A percentile compares a stretch with the other conserved stretches of the same genome.
Conservation (phyloP, 1,140 invertebrate genomes). For the Polyergus mexicanus region DNA sequence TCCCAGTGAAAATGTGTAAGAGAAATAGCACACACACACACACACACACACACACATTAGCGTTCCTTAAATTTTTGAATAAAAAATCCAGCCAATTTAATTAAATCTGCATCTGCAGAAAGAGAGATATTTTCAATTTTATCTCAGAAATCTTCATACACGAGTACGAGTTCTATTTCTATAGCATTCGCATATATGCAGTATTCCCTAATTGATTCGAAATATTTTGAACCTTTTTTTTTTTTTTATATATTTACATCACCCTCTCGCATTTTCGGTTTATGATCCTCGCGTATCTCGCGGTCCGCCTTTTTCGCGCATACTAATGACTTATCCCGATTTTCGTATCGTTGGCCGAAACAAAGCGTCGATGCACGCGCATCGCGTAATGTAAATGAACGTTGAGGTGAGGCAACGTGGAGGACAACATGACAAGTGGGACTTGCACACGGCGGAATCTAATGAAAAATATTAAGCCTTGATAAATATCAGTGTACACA, state of each 20-base stretch:
- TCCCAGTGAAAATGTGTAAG: not conserved
- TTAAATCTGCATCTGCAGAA: slow-evolving; percentile 14
- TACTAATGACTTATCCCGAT: slow-evolving; percentile 18
- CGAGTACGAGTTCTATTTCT: not conserved
- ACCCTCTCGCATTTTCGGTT: not conserved
- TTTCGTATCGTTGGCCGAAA: slow-evolving; percentile 16
- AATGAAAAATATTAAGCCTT: slow-evolving; percentile 74
- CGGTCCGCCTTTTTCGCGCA: not conserved
- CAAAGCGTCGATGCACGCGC: slow-evolving; percentile 17
- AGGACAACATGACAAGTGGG: slow-evolving; percentile 5
- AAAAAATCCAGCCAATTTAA: slow-evolving; percentile 25
- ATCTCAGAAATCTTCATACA: not conserved
- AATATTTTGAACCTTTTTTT: not conserved
- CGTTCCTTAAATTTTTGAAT: slow-evolving; percentile 33
- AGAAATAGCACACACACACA: not conserved
- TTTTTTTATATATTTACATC: not conserved
- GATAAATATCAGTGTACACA: slow-evolving; percentile 45
- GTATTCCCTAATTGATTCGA: not conserved
- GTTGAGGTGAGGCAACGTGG: slow-evolving; percentile 13
- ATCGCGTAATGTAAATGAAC: slow-evolving; percentile 54
- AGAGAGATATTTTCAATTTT: slow-evolving; percentile 9
- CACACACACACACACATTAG: not conserved
- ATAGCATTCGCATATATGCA: not conserved
- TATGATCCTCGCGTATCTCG: slow-evolving; percentile 6
- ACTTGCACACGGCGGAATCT: slow-evolving; percentile 50